Evolutionary conservation across 2,797 vertebrate species (phyloP), one percentile per base, ranked within the genome.

Genomic region (Acanthurus leucopareius): DNA sequence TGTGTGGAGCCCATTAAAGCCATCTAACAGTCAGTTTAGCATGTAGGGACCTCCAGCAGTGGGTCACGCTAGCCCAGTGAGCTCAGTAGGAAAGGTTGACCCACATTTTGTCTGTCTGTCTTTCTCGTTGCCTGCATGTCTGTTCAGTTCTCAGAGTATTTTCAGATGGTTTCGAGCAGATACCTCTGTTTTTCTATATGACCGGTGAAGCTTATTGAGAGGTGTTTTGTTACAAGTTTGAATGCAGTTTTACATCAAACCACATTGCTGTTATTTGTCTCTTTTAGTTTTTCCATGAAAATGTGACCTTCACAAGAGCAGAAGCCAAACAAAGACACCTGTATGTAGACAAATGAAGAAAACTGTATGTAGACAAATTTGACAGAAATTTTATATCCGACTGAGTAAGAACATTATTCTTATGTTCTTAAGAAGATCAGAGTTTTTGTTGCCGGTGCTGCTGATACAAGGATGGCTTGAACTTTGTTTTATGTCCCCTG

Each of bases 11-110:
- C 28, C 19, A 70, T 77, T 79, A 83, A 80, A 79, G 28, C 20
- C 64, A 49, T 84, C 52, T 61, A 66, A 73, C 10, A 62, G 64
- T 49, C 44, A 47, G 57, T 61, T 71, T 32, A 79, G 60, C 42
- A 48, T 77, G 74, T 56, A 7, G 15, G 52, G 68, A 78, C 58
- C 73, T 81, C 72, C 77, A 80, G 74, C 73, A 65, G 86, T 10
- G 71, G 79, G 70, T 84, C 71, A 75, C 45, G 58, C 64, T 53
- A 53, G 42, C 56, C 28, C 14, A 1, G 47, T 77, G 8, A 57
- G 72, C 79, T 77, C 73, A 67, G 69, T 60, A 15, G 77, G 44
- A 81, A 54, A 75, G 16, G 44, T 6, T 82, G 71, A 72, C 67
- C 80, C 82, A 77, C 63, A 83, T 76, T 77, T 58, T 54, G 58